phyloP scores from a whole-genome alignment of 2,797 vertebrate species.

The Lindbergichthys nudifrons region DNA sequence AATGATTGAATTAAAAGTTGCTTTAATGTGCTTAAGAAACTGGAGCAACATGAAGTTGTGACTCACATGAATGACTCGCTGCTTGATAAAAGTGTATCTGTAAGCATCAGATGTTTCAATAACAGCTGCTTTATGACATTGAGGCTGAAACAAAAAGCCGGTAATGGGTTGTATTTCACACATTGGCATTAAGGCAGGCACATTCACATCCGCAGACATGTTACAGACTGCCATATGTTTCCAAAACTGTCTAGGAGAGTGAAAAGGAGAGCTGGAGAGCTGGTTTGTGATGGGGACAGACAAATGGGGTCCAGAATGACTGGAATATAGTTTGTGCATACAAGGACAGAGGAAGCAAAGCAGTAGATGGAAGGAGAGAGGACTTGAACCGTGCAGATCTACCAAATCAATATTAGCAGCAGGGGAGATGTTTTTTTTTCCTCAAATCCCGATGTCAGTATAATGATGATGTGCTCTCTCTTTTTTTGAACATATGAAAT shows the following conservation, averaged over 20 bases:
- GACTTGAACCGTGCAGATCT: constrained; percentile 40
- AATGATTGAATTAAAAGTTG: constrained; percentile 12
- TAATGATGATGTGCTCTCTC: constrained; percentile 14
- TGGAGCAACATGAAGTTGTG: not conserved
- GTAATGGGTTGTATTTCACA: constrained; percentile 34
- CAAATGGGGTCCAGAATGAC: constrained; percentile 34
- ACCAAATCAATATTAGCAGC: constrained; percentile 61
- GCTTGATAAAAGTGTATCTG: constrained; percentile 3
- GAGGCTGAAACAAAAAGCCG: constrained; percentile 2
- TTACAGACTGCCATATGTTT: constrained; percentile 37
- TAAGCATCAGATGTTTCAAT: constrained; percentile 14
- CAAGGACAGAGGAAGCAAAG: constrained; percentile 25
- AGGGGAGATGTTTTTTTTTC: constrained; percentile 26
- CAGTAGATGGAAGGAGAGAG: constrained; percentile 12
- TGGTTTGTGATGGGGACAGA: constrained; percentile 29
- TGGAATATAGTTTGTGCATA: constrained; percentile 36
- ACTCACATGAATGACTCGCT: constrained; percentile 9
- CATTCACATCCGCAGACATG: constrained; percentile 32
- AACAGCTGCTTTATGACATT: constrained; percentile 37
- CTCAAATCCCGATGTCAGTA: constrained; percentile 34
- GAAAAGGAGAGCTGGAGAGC: constrained; percentile 6
- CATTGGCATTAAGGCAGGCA: constrained; percentile 2
- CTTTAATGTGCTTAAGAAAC: constrained; percentile 1
- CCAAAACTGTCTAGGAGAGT: constrained; percentile 28
- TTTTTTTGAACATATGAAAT: constrained; percentile 34